Percentiles rank a stretch among this genome's conserved stretches.
Evolutionary conservation across 37 sponge, comb jelly and placozoan genomes (phyloP).

Genomic region (Spongia lamella): DNA sequence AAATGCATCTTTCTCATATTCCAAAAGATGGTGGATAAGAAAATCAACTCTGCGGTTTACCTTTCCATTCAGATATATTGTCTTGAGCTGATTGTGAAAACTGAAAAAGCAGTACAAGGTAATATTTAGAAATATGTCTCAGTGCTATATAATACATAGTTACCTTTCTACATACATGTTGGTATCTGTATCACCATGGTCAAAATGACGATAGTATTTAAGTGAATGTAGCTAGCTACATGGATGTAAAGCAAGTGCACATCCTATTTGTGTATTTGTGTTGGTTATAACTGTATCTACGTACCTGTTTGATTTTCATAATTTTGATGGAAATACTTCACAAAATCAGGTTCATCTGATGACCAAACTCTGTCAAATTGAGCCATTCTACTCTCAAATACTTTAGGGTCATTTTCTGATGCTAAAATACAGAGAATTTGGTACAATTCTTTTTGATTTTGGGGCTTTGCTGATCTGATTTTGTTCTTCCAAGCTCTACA

Average conservation of each 20-base stretch:
- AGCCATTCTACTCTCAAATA: constrained; percentile 11
- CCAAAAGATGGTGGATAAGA: constrained; percentile 17
- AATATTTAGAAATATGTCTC: too few species aligned
- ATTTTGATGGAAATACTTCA: constrained; percentile 5
- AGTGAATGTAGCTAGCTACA: constrained; percentile 15
- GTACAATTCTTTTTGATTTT: constrained; percentile 17
- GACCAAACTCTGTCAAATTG: constrained; percentile 3
- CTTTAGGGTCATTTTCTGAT: not conserved
- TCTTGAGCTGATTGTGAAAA: constrained; percentile 40
- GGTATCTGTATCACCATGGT: constrained; percentile 31
- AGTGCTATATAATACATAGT: not conserved
- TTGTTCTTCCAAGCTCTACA: constrained; percentile 31
- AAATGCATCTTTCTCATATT: constrained; percentile 31
- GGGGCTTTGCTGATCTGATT: constrained; percentile 7
- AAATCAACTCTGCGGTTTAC: constrained; percentile 39
- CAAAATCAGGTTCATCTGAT: constrained; percentile 10
- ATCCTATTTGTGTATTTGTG: too few species aligned
- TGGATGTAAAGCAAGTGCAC: too few species aligned
- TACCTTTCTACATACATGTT: constrained; percentile 33
- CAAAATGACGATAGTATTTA: constrained; percentile 13
- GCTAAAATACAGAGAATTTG: constrained; percentile 5
- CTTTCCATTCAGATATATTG: constrained; percentile 29
- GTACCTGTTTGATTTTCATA: constrained; percentile 23
- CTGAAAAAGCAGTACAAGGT: constrained; percentile 3
- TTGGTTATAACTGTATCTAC: too few species aligned